Evolutionary conservation across 2,888 invertebrate species (phyloP), one percentile per base, ranked within the genome.

Genomic region (Agriopis aurantiaria): DNA sequence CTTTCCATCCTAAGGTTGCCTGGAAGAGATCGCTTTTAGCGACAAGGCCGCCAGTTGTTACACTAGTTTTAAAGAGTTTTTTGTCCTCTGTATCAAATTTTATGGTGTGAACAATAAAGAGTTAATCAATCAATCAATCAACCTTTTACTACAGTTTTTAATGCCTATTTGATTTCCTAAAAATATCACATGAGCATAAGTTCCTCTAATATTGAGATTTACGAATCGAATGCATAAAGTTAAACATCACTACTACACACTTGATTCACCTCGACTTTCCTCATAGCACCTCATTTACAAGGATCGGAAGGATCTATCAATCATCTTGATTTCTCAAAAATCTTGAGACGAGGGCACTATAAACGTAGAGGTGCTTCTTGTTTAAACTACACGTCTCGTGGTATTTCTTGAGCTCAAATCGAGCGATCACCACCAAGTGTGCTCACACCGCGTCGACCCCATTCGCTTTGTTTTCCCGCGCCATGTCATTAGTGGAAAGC

Each of bases 401-500:
- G 72, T 65, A 49, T 48, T 69, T 75, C 75, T 76, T 69, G 73
- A 76, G 72, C 60, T 68, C 40, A 70, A 75, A 74, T 71, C 74
- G 72, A 73, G 75, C 77, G 77, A 75, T 76, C 64, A 69, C 53
- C 65, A 53, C 61, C 53, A 62, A 76, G 75, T 66, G 64, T 66
- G 71, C 72, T 71, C 73, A 75, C 71, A 70, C 73, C 63, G 62
- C 56, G 69, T 41, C 67, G 71, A 85, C 84, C 85, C 84, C 86
- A 82, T 80, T 83, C 78, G 87, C 89, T 91, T 92, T 92, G 92
- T 93, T 92, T 93, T 90, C 89, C 85, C 84, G 85, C 80, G 88
- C 90, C 85, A 92, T 92, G 87, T 93, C 93, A 93, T 93, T 93
- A 93, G 93, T 92, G 93, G 86, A 90, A 90, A 91, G 84, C 88